phyloP scores from a whole-genome alignment of 2,113 vertebrate genomes.

The Pygoscelis adeliae region DNA sequence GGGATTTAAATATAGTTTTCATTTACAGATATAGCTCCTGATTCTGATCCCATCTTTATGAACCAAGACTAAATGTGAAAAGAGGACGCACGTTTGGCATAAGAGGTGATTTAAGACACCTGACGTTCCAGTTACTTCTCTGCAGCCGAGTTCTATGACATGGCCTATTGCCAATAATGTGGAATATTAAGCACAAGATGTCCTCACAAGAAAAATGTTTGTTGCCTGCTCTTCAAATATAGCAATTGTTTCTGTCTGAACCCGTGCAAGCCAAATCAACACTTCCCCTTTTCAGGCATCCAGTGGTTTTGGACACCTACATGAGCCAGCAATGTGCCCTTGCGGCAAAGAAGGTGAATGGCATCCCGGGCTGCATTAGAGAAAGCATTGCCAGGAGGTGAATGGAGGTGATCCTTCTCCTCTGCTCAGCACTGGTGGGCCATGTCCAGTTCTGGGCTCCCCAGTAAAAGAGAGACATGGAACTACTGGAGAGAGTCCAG shows the following conservation, averaged over 20 bases:
- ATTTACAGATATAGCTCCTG: neutral
- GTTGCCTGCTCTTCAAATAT: neutral
- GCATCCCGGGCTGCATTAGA: rapidly evolving
- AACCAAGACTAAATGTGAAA: neutral
- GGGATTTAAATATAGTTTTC: neutral
- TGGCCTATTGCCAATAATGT: neutral
- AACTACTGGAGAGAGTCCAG: neutral
- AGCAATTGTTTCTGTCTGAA: neutral
- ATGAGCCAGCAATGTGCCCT: neutral
- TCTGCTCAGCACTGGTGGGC: neutral
- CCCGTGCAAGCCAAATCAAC: neutral
- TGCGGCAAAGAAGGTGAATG: neutral
- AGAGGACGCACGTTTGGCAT: neutral
- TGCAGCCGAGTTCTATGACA: neutral
- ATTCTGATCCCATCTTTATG: neutral
- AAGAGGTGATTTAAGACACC: neutral
- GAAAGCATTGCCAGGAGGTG: neutral
- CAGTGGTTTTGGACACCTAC: neutral
- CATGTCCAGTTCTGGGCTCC: neutral
- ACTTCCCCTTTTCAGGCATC: neutral
- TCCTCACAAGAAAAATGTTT: neutral
- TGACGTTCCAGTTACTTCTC: neutral
- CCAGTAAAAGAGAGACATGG: no score
- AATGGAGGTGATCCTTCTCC: neutral
- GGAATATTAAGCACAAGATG: conserved; percentile 11